Conservation (phyloP, 2,888 invertebrate genomes). For the Coenonympha glycerion region DNA sequence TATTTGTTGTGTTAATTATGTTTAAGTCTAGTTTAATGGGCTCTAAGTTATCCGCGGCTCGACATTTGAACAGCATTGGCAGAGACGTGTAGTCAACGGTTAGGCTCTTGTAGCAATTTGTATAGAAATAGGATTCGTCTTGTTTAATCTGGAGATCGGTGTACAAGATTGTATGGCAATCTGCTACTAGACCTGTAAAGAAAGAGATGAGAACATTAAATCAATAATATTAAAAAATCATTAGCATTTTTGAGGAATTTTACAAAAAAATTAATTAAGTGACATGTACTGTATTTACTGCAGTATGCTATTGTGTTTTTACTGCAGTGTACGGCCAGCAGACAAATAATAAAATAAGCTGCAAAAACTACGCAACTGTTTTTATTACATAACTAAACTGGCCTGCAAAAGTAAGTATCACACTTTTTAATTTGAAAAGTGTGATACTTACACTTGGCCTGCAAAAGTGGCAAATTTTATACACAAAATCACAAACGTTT, state of each 20-base stretch:
- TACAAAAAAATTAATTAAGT: not conserved
- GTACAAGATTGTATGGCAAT: conserved; percentile 79
- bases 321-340: no score
- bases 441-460: no score
- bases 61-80: conserved; percentile 70
- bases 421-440: no score
- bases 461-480: no score
- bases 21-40: conserved; percentile 56
- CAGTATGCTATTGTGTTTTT: no score
- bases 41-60: conserved; percentile 49
- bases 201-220: not conserved
- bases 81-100: conserved; percentile 42
- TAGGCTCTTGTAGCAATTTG: conserved; percentile 50
- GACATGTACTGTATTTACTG: no score
- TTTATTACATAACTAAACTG: no score
- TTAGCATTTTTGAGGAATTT: not conserved
- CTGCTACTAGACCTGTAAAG: conserved; percentile 79
- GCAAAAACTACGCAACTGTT: no score
- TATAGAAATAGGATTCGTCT: conserved; percentile 51
- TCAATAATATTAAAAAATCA: not conserved
- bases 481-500: no score
- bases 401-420: no score
- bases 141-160: conserved; percentile 78
- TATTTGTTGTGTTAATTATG: conserved; percentile 50
- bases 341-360: no score